Evolutionary conservation across 2,888 invertebrate species (phyloP), one percentile per base, ranked within the genome.

Genomic region (Andrena trimmerana): DNA sequence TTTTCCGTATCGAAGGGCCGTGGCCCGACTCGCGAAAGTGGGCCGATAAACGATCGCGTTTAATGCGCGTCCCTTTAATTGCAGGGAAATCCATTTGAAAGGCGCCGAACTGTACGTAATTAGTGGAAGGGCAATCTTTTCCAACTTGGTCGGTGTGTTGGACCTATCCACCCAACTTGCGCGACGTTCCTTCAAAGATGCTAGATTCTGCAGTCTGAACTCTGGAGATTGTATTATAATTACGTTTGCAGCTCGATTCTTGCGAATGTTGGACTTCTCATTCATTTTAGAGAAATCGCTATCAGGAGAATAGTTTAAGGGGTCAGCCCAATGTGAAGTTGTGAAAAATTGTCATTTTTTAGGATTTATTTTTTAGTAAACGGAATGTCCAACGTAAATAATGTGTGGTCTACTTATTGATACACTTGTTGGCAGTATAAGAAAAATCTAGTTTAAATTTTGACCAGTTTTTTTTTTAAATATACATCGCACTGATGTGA

Each of bases 1-100:
- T 89, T 89, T 89, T 81, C 67, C 88, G 85, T 75, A 83, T 88
- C 89, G 86, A 88, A 88, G 75, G 83, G 83, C 89, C 65, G 66
- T 60, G 78, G 80, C 66, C 74, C 36, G 83, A n/a, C 42, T 20
- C 72, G 67, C 57, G 83, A 78, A 85, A 76, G 74, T 50, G 48
- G 60, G 13, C 33, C 79, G 77, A 81, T 84, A 78, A 83, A 80
- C 74, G 75, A 76, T 74, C 63, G 66, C 66, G 42, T 67, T 80
- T 80, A 78, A 80, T 62, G 74, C 60, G 50, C 54, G 27, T 27
- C 4, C 27, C 33, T 69, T 81, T 85, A 81, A 88, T 88, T 65
- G 66, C 50, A 62, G 65, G 73, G 81, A 78, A 74, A 73, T 74
- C 72, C 75, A 83, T 75, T 80, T 72, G 71, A 82, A 78, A 82